Evolutionary conservation across 2,113 vertebrate genomes (phyloP).

Genomic region (Capreolus pygargus): DNA sequence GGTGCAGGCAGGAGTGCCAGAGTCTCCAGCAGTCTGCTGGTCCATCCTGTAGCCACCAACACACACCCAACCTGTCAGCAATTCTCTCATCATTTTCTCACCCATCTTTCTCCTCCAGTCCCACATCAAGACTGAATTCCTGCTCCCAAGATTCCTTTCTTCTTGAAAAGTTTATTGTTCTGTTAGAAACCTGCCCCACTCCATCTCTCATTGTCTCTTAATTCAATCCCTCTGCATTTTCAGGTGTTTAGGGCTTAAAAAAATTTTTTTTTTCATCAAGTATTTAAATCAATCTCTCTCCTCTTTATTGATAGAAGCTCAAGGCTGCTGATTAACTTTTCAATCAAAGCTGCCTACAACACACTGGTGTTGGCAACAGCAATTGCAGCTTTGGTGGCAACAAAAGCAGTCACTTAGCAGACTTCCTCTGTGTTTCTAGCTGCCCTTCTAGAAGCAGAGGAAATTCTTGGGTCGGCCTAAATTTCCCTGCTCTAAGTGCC

Average conservation of each 20-base stretch:
- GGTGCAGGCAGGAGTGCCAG: fast-evolving
- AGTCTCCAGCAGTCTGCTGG: fast-evolving
- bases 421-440: neutral
- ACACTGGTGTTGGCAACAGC: neutral
- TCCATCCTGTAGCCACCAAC: neutral
- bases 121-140: neutral
- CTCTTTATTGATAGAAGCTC: constrained; percentile 65
- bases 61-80: neutral
- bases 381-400: neutral
- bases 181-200: constrained; percentile 24
- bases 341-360: constrained; percentile 63
- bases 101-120: neutral
- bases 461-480: no score
- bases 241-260: constrained; percentile 37
- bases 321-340: constrained; percentile 70
- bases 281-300: constrained; percentile 70
- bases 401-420: neutral
- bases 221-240: neutral
- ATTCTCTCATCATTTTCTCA: neutral
- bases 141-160: neutral
- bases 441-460: neutral
- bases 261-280: constrained; percentile 16
- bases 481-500: neutral
- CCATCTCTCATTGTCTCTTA: constrained; percentile 34
- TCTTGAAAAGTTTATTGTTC: constrained; percentile 24